These are phyloP conservation scores for Sceloporus undulatus DNA, from an alignment of 2,113 vertebrate species.

Conservation along the genomic window DNA sequence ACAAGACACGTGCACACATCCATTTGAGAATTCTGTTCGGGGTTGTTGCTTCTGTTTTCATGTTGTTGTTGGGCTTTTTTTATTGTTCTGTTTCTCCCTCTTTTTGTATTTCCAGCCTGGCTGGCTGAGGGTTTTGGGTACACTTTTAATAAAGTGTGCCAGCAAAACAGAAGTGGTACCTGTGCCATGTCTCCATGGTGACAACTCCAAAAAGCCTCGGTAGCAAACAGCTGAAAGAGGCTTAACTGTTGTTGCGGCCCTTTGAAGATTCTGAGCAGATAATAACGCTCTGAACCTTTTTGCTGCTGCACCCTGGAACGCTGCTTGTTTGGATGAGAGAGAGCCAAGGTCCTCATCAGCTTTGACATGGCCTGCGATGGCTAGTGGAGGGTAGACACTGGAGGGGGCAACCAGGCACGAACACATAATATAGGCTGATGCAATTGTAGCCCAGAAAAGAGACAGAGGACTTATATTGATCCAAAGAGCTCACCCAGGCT, in stretches of 20 bases:
- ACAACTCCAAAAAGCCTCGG: conserved; percentile 55
- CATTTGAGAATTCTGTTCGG: not conserved
- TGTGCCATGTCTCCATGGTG: conserved; percentile 76
- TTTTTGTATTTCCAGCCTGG: conserved; percentile 68
- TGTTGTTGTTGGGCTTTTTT: not conserved
- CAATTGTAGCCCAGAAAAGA: conserved; percentile 17
- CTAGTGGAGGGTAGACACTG: not conserved
- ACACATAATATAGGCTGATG: conserved; percentile 9
- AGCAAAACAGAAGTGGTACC: conserved; percentile 66
- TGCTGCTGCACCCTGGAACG: conserved; percentile 21
- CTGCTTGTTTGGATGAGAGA: not conserved
- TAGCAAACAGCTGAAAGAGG: conserved; percentile 66
- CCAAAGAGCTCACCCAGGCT: not conserved
- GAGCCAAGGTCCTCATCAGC: not conserved
- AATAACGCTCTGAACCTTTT: conserved; percentile 14
- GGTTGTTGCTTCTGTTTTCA: not conserved
- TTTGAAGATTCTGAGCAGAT: conserved; percentile 26
- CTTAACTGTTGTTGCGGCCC: conserved; percentile 6
- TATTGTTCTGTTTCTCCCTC: too few relatives aligned
- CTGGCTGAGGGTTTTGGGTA: conserved; percentile 66
- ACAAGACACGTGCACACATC: not conserved
- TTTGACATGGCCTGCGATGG: not conserved
- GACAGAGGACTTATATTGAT: not conserved
- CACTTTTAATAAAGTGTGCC: conserved; percentile 67
- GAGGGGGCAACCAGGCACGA: not conserved